Evolutionary conservation across 2,888 invertebrate genomes (phyloP), one percentile per base, ranked within the genome.

Genomic region (Agriopis aurantiaria): DNA sequence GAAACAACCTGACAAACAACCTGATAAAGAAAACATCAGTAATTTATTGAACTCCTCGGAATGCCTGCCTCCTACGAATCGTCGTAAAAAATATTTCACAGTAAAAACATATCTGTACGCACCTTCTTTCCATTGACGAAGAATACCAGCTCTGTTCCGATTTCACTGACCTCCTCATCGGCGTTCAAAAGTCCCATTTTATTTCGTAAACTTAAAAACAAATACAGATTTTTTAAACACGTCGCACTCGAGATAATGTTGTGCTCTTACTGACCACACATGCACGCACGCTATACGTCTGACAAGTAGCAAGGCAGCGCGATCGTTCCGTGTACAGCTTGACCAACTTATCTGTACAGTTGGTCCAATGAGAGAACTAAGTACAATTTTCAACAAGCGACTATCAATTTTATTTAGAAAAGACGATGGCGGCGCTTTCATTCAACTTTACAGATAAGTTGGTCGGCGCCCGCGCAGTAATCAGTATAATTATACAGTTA

Each of bases 101-200:
- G n/a, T 45, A 45, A 57, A 59, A 40, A 2, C 12, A 17, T 12
- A 41, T 33, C 11, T 1, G 5, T 46, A 57, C 69, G n/a, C 40
- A 94, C 94, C 93, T 92, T 94, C 75, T 93, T 94, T 63, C 94
- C 92, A 77, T 94, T 94, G 7, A 94, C 94, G 79, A 88, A 95
- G 81, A 95, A 92, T 64, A 92, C 92, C 82, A 92, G 83, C 72
- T 89, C 88, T 6, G 87, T 85, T 62, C 79, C 77, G 63, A 88
- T 80, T 52, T 88, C 87, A 65, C 80, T 83, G 10, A 69, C 65
- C 62, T 91, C 89, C 49, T 91, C 92, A 17, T 92, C 91, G 0
- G 82, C 76, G 73, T 93, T 92, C 57, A 87, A 80, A 58, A 87
- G 77, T 69, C 91, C 92, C 93, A 93, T 93, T 73, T 83, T 61